Percentiles rank a stretch among this genome's conserved stretches.
These are phyloP conservation scores for Mythimna pallens DNA, from an alignment of 2,888 invertebrate species.

Conservation along the genomic window DNA sequence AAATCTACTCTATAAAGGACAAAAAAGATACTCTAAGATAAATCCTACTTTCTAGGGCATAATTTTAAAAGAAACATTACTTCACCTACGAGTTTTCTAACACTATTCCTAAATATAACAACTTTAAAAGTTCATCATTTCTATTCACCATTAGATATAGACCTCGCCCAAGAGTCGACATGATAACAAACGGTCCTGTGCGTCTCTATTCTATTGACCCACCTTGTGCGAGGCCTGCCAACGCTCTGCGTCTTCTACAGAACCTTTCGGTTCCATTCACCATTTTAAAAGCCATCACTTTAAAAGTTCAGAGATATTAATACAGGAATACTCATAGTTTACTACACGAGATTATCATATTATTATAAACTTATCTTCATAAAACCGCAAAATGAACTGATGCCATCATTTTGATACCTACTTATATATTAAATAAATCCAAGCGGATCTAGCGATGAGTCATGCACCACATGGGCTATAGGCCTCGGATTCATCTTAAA, in stretches of 20 bases:
- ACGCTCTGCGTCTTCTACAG: too few species aligned
- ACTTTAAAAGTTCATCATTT: not conserved
- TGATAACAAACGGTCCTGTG: too few species aligned
- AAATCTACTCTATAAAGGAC: too few species aligned
- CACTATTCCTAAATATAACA: too few species aligned
- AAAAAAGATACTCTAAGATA: too few species aligned
- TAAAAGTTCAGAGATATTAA: too few species aligned
- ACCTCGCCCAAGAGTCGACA: too few species aligned
- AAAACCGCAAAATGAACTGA: conserved; percentile 53
- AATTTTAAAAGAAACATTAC: not conserved
- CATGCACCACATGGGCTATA: conserved; percentile 63
- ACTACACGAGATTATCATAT: not conserved
- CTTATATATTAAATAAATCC: conserved; percentile 69
- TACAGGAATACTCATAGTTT: not conserved
- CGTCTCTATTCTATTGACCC: too few species aligned
- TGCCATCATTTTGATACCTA: conserved; percentile 49
- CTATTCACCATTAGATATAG: too few species aligned
- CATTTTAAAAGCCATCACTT: not conserved
- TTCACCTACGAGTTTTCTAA: not conserved
- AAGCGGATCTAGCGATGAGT: conserved; percentile 79
- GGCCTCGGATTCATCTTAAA: conserved; percentile 67
- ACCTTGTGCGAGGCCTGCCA: too few species aligned
- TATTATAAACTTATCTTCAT: conserved; percentile 1
- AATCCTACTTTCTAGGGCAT: not conserved
- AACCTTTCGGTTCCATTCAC: too few species aligned